A percentile compares a stretch with the other conserved stretches of the same genome.
Conservation (phyloP, 2,797 vertebrate species). For the Sarcophilus harrisii region DNA sequence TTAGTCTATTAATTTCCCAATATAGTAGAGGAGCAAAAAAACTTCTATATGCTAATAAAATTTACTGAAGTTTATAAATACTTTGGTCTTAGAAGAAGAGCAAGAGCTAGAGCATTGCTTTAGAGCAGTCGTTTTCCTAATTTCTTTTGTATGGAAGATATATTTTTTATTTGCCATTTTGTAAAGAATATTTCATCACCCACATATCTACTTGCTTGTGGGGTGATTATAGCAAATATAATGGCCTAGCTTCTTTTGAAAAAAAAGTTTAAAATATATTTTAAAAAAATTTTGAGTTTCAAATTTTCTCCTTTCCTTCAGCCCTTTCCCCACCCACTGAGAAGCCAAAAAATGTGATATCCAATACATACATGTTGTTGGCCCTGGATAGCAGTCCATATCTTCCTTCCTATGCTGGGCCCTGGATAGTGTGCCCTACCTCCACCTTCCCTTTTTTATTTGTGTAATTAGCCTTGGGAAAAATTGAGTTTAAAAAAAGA, state of each 20-base stretch:
- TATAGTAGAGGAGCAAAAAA: background rate
- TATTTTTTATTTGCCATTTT: background rate
- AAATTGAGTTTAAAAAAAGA: too few species aligned
- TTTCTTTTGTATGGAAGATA: background rate
- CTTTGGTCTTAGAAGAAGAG: background rate
- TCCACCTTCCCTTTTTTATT: too few species aligned
- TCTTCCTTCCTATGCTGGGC: too few species aligned
- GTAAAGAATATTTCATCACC: background rate
- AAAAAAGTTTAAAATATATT: background rate
- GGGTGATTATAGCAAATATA: background rate
- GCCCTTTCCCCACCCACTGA: background rate
- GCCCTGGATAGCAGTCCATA: too few species aligned
- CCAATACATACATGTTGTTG: background rate
- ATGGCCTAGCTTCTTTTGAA: background rate
- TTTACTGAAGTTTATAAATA: background rate
- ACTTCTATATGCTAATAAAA: background rate
- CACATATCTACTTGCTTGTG: background rate
- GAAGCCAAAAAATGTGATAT: background rate
- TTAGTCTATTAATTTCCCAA: background rate
- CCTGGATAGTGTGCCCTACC: too few species aligned
- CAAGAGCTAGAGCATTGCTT: background rate
- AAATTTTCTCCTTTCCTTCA: background rate
- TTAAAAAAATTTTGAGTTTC: background rate
- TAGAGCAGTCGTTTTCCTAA: background rate
- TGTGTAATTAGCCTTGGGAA: too few species aligned